phyloP scores from a whole-genome alignment of 1,140 invertebrate species.

The Drosophila grimshawi region DNA sequence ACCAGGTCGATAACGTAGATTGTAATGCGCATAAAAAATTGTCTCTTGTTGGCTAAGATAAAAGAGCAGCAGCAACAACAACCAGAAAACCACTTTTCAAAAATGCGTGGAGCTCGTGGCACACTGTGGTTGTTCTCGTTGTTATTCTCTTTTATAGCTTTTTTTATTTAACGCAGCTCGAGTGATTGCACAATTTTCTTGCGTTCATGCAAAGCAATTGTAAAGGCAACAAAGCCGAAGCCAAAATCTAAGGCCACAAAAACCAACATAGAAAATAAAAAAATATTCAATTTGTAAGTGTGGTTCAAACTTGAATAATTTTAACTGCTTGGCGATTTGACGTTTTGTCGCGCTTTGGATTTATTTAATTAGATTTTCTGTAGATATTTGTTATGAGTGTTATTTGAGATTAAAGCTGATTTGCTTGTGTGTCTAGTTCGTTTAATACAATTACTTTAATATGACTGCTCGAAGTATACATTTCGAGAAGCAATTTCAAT shows the following conservation, averaged over 20 bases:
- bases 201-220: slow-evolving; percentile 74
- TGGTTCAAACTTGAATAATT: slow-evolving; percentile 54
- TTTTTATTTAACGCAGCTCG: background rate
- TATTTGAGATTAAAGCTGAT: slow-evolving; percentile 9
- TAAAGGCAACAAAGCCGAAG: slow-evolving; percentile 64
- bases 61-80: slow-evolving; percentile 58
- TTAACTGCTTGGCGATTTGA: slow-evolving; percentile 46
- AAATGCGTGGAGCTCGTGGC: slow-evolving; percentile 62
- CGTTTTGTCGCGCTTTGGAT: slow-evolving; percentile 36
- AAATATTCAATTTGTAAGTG: slow-evolving; percentile 33
- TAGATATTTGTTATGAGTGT: slow-evolving; percentile 8
- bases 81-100: slow-evolving; percentile 66
- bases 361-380: slow-evolving; percentile 6
- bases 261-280: slow-evolving; percentile 58
- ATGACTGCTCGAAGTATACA: too few relatives aligned
- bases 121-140: slow-evolving; percentile 13
- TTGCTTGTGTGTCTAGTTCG: background rate
- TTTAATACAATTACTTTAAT: too few relatives aligned
- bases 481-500: too few relatives aligned
- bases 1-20: slow-evolving; percentile 66
- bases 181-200: slow-evolving; percentile 64
- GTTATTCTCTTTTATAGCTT: background rate
- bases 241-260: slow-evolving; percentile 66
- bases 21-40: slow-evolving; percentile 44
- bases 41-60: slow-evolving; percentile 48